Conservation (phyloP, 2,797 vertebrate genomes). For the Centropyge bicolor region DNA sequence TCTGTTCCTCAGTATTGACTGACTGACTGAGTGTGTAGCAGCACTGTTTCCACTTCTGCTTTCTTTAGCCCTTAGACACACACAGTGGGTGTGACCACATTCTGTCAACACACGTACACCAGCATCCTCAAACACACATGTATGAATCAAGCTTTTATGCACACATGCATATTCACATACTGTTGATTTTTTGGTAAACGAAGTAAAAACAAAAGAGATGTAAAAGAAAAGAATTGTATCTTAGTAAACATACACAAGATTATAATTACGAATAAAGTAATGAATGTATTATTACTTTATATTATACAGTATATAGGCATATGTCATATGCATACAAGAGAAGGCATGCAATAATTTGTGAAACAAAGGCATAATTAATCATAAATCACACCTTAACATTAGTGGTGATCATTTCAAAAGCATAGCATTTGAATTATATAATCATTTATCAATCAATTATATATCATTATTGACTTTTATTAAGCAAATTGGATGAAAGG, state of each 20-base stretch:
- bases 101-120: conserved; percentile 30
- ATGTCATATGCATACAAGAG: not conserved
- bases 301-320: not conserved
- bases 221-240: not conserved
- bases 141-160: conserved; percentile 20
- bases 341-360: no score
- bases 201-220: not conserved
- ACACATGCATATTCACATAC: not conserved
- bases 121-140: conserved; percentile 11
- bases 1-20: conserved; percentile 49
- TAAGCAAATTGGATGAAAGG: no score
- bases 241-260: not conserved
- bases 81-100: conserved; percentile 72
- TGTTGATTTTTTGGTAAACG: not conserved
- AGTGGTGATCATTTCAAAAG: no score
- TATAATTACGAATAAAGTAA: not conserved
- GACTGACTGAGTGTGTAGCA: conserved; percentile 53
- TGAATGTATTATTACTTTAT: not conserved
- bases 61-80: conserved; percentile 19
- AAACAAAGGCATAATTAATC: no score
- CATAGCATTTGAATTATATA: no score
- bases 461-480: no score
- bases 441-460: no score
- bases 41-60: conserved; percentile 43
- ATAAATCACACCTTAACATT: no score